Evolutionary conservation across 2,797 vertebrate species (phyloP).

Genomic region (Ataeniobius toweri): DNA sequence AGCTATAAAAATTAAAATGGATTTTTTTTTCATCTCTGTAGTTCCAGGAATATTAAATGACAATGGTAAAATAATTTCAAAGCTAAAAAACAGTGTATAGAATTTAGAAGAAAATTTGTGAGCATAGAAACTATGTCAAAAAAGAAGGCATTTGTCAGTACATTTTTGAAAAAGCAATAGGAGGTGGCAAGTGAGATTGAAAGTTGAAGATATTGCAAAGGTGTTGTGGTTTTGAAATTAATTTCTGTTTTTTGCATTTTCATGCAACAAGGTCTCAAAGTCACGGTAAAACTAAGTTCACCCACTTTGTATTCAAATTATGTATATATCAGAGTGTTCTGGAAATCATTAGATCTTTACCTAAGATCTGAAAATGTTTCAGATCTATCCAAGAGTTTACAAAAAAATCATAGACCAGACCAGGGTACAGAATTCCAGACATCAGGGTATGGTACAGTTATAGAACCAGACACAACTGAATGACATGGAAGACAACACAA

Average conservation of each 20-base stretch:
- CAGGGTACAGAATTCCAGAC: too few relatives aligned
- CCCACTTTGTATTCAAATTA: neutral
- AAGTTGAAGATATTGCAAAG: neutral
- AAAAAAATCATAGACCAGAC: too few relatives aligned
- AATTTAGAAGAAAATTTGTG: neutral
- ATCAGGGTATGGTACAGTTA: too few relatives aligned
- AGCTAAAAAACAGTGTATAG: too few relatives aligned
- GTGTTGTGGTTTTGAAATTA: neutral
- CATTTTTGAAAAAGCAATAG: neutral
- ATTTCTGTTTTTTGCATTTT: neutral
- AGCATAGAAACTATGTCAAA: neutral
- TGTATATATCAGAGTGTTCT: neutral
- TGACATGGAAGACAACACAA: too few relatives aligned
- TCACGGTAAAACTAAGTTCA: neutral
- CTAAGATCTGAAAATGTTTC: neutral
- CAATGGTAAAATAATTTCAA: neutral
- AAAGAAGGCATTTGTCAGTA: neutral
- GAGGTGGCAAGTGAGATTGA: neutral
- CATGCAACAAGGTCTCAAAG: neutral
- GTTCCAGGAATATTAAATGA: neutral
- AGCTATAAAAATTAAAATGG: neutral
- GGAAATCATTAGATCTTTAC: neutral
- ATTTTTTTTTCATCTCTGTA: neutral
- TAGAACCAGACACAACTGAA: too few relatives aligned
- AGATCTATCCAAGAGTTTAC: too few relatives aligned